Percentiles rank a stretch among this genome's conserved stretches.
These are phyloP conservation scores for Macropus fuliginosus DNA, from an alignment of 2,797 vertebrate species.

Conservation along the genomic window DNA sequence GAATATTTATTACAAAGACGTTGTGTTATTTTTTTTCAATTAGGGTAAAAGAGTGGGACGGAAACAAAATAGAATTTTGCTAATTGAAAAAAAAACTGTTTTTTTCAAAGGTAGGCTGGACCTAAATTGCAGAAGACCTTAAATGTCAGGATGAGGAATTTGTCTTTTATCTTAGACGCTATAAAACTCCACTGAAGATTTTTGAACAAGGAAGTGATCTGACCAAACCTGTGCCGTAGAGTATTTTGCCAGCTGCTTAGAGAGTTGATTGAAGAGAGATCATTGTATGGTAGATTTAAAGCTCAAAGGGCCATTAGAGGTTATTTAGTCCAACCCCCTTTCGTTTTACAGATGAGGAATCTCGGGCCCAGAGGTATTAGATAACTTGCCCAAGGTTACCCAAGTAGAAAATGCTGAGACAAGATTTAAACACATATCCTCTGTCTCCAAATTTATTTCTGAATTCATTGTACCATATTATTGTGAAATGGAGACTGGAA, in stretches of 20 bases:
- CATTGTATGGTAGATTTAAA: not conserved
- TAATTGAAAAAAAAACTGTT: not conserved
- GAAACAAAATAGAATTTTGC: not conserved
- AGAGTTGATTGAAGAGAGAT: not conserved
- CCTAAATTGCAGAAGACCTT: not conserved
- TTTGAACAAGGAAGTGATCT: not conserved
- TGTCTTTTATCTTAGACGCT: not conserved
- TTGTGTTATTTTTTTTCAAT: not conserved
- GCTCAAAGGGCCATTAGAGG: not conserved
- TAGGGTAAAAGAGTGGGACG: not conserved
- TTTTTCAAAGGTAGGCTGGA: not conserved
- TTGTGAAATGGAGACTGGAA: not conserved
- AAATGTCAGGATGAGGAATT: not conserved
- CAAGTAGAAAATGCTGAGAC: not conserved
- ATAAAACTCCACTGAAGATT: not conserved
- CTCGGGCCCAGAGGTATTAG: not conserved
- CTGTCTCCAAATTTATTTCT: not conserved
- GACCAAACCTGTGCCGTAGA: not conserved
- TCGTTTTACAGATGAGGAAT: not conserved
- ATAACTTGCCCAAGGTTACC: not conserved
- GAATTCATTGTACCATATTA: not conserved
- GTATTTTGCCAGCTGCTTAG: not conserved
- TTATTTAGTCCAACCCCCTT: not conserved
- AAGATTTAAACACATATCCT: not conserved
- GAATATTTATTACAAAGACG: not conserved